phyloP scores from a whole-genome alignment of 2,888 invertebrate genomes.

The Ernsta delagoae region DNA sequence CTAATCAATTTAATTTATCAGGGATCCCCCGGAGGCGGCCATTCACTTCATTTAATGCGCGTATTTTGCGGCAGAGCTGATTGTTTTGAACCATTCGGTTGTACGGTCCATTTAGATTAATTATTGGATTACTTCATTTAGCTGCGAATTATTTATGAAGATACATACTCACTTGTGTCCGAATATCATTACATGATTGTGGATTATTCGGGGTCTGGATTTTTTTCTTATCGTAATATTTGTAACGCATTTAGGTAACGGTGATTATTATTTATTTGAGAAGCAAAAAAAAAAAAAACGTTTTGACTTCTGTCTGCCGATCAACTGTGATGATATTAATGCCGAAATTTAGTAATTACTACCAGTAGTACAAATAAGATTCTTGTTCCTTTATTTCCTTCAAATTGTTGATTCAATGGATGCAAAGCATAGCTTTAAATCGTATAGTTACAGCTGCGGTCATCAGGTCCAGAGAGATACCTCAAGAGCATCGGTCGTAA shows the following conservation, averaged over 20 bases:
- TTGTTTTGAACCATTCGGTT: slow-evolving; percentile 85
- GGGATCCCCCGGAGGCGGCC: slow-evolving; percentile 82
- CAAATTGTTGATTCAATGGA: too few species aligned
- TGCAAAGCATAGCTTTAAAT: too few species aligned
- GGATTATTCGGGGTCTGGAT: neutral
- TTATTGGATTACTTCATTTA: slow-evolving; percentile 85
- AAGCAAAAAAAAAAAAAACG: too few species aligned
- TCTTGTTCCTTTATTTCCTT: too few species aligned
- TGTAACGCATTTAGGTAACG: too few species aligned
- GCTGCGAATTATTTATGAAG: slow-evolving; percentile 69
- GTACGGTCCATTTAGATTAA: slow-evolving; percentile 85
- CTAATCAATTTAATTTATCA: slow-evolving; percentile 86
- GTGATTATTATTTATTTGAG: too few species aligned
- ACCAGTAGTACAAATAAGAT: too few species aligned
- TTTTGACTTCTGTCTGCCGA: too few species aligned
- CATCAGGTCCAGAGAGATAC: slow-evolving; percentile 11
- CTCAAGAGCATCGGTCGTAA: slow-evolving; percentile 46
- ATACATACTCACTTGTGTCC: slow-evolving; percentile 34
- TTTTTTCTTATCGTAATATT: too few species aligned
- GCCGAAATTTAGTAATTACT: too few species aligned
- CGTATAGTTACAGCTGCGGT: neutral
- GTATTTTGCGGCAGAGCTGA: slow-evolving; percentile 84
- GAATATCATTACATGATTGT: slow-evolving; percentile 9
- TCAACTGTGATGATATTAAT: too few species aligned
- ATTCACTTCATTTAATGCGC: slow-evolving; percentile 85